A percentile compares a stretch with the other conserved stretches of the same genome.
phyloP scores from a whole-genome alignment of 2,888 invertebrate genomes.

The Ophion ventricosus region DNA sequence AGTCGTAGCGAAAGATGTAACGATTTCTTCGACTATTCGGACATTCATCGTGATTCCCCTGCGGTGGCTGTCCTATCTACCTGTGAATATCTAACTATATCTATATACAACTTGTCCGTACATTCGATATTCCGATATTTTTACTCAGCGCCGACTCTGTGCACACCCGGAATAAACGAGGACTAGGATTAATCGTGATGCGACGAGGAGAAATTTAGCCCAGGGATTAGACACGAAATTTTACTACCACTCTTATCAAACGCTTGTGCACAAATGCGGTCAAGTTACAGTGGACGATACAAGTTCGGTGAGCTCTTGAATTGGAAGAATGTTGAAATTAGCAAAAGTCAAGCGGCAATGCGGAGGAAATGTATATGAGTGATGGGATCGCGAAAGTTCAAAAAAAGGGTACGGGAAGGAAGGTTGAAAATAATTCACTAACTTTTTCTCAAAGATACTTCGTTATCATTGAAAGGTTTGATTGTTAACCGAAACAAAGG shows the following conservation, averaged over 20 bases:
- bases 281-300: neutral
- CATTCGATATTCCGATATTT: conserved; percentile 47
- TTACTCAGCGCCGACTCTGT: conserved; percentile 51
- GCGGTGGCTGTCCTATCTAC: conserved; percentile 41
- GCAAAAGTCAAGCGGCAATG: too few relatives aligned
- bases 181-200: conserved; percentile 59
- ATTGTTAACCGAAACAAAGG: too few relatives aligned
- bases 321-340: too few relatives aligned
- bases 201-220: conserved; percentile 60
- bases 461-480: too few relatives aligned
- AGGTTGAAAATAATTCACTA: too few relatives aligned
- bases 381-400: too few relatives aligned
- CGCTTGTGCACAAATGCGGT: neutral
- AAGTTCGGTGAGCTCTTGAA: too few relatives aligned
- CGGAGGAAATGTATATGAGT: too few relatives aligned
- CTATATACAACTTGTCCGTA: neutral
- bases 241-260: neutral
- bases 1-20: conserved; percentile 55
- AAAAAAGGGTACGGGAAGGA: too few relatives aligned
- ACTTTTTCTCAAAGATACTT: too few relatives aligned
- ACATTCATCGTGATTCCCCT: conserved; percentile 66
- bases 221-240: conserved; percentile 29
- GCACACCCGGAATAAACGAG: conserved; percentile 19
- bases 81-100: neutral
- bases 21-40: conserved; percentile 62